These are phyloP conservation scores for Branchellion lobata DNA, from an alignment of 2,888 invertebrate species.

Conservation along the genomic window DNA sequence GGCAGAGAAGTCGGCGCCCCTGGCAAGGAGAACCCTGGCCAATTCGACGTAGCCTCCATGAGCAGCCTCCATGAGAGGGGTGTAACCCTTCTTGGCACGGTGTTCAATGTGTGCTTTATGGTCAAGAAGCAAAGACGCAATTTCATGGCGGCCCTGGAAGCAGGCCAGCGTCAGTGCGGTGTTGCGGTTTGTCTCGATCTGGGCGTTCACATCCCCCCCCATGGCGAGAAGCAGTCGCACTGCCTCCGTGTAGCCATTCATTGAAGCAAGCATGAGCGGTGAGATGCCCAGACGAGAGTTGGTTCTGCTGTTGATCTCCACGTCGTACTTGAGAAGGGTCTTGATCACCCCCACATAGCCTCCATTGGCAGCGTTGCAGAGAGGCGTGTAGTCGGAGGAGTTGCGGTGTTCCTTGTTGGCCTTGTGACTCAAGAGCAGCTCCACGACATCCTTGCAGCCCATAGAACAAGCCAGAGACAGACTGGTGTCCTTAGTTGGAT, in stretches of 20 bases:
- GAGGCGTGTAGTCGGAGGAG: slow-evolving; percentile 98
- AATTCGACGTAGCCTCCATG: slow-evolving; percentile 98
- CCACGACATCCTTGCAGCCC: slow-evolving; percentile 92
- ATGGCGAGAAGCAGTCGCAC: slow-evolving; percentile 90
- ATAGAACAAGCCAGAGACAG: slow-evolving; percentile 95
- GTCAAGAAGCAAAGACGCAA: slow-evolving; percentile 90
- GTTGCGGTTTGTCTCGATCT: slow-evolving; percentile 96
- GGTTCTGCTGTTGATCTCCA: slow-evolving; percentile 87
- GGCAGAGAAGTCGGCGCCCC: slow-evolving; percentile 97
- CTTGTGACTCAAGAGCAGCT: slow-evolving; percentile 79
- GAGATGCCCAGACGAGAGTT: slow-evolving; percentile 96
- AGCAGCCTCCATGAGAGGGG: slow-evolving; percentile 98
- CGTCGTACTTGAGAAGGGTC: slow-evolving; percentile 84
- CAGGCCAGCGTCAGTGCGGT: slow-evolving; percentile 97
- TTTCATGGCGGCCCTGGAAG: slow-evolving; percentile 97
- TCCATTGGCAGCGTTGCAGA: slow-evolving; percentile 96
- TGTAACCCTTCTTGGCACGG: slow-evolving; percentile 95
- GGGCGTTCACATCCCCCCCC: slow-evolving; percentile 98
- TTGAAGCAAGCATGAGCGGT: slow-evolving; percentile 96
- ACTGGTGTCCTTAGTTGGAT: slow-evolving; percentile 97
- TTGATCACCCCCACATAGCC: slow-evolving; percentile 98
- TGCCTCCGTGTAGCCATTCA: slow-evolving; percentile 95
- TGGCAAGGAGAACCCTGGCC: slow-evolving; percentile 88
- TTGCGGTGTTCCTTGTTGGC: slow-evolving; percentile 94
- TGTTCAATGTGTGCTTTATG: slow-evolving; percentile 98